Evolutionary conservation across 2,797 vertebrate species (phyloP), one percentile per base, ranked within the genome.

Genomic region (Staurois parvus): DNA sequence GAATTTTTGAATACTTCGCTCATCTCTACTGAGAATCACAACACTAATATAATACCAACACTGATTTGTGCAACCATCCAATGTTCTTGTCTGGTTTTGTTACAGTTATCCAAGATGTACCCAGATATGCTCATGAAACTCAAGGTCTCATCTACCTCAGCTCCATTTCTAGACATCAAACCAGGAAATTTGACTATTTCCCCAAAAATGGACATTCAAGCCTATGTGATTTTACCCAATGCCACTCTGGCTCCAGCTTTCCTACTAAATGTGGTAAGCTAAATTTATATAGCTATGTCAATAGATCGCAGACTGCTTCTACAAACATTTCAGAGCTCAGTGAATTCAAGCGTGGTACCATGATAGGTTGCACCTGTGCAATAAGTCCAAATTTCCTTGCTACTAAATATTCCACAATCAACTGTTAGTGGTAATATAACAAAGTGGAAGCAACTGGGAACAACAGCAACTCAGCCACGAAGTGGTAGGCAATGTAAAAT

Each of bases 61-160:
- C 21, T 24, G 1, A 28, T 29, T 13, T 66, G n/a, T 66, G 26
- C 10, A 26, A 66, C 2, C 4, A 66, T 28, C 11, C n/a, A 66
- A 66, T 29, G 21, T 52, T 11, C 21, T 5, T 32, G 24, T 21
- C 64, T 28, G 26, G 29, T 72, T 82, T 76, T 24, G 1, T 72
- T 73, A 64, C 90, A 95, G 94, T 59, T 95, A 28, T 88, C 89
- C 66, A 64, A 88, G 70, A 83, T 77, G 76, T 95, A 94, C 87
- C 95, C 94, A 0, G n/a, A 91, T 77, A 91, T 83, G 90, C 85
- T 74, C 0, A 86, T 95, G 91, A 92, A 93, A 76, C 78, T 94
- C 72, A 88, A 59, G 48, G 88, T 94, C n/a, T 82, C 81, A 0
- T 17, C 93, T 10, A 52, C 87, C 17, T 90, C 90, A 0, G 90